Base-by-base conservation (phyloP, 1,140 invertebrate species). In the Apis laboriosa region DNA sequence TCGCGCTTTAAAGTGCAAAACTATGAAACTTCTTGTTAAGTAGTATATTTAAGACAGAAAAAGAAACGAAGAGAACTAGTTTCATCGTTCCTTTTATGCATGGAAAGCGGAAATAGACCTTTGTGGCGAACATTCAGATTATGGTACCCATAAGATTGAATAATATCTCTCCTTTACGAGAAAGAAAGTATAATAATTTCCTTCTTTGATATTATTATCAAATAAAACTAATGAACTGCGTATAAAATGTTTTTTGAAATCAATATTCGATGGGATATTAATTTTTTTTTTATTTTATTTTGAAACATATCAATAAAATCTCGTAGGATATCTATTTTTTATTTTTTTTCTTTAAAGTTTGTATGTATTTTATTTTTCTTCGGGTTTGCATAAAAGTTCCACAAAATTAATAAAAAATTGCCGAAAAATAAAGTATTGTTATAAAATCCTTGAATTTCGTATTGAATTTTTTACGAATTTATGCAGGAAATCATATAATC, bases 11-110 rank as follows among this genome's bases (percentile, higher is more conserved):
- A 43, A 15, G 67, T 3, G 17, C 43, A 51, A 21, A 79, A 61
- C 43, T 58, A 60, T 49, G 77, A 24, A 61, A 60, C 68, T 53
- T 79, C 56, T 70, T 71, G 34, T 43, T 43, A 43, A 58, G 17
- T 19, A 15, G 34, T 61, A 13, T 61, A 53, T 78, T 60, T 51
- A 51, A 55, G 64, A n/a, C 7, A 34, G 13, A 43, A 24, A 51
- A 58, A 56, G 17, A 34, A 2, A 49, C 9, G 17, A 21, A 8
- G 34, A 49, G 66, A 43, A 43, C 11, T 11, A 49, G 19, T 67
- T 77, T 67, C 28, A 21, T 77, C 19, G 63, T 5, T 2, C 13
- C 13, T 24, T 53, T 66, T 55, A 55, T 34, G 24, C 61, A 21
- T 49, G 24, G 12, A 28, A 34, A 70, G 43, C 17, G 19, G 15